phyloP scores from a whole-genome alignment of 2,888 invertebrate species.

The Rambutsinella grinnellia region DNA sequence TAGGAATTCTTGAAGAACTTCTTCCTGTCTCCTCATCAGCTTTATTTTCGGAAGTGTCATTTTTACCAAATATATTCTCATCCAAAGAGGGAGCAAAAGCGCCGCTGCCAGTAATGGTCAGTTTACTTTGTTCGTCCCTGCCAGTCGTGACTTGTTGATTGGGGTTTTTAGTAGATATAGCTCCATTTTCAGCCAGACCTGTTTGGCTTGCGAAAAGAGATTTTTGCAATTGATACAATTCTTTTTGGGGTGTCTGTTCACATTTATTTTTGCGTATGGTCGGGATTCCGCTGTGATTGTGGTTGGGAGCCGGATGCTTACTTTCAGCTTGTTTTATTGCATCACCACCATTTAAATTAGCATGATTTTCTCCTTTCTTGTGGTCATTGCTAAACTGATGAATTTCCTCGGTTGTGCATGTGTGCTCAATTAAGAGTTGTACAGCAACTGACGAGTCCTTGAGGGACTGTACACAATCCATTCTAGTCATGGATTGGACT shows the following conservation, averaged over 20 bases:
- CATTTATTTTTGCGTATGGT: too few species aligned
- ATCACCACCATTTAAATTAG: background rate
- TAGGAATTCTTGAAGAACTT: slow-evolving; percentile 45
- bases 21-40: slow-evolving; percentile 36
- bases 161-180: slow-evolving; percentile 41
- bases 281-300: slow-evolving; percentile 35
- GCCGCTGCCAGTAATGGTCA: background rate
- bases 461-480: slow-evolving; percentile 86
- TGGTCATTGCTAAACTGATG: too few species aligned
- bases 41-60: slow-evolving; percentile 35
- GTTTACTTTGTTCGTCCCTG: slow-evolving; percentile 12
- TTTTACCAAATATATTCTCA: slow-evolving; percentile 20
- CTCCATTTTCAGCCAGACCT: slow-evolving; percentile 38
- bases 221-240: slow-evolving; percentile 11
- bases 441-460: slow-evolving; percentile 89
- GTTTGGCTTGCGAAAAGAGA: slow-evolving; percentile 2
- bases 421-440: slow-evolving; percentile 79
- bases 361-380: too few species aligned
- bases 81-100: background rate
- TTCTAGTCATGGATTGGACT: slow-evolving; percentile 84
- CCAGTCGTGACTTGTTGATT: slow-evolving; percentile 47
- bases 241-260: too few species aligned
- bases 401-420: slow-evolving; percentile 40
- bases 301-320: background rate
- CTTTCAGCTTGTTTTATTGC: too few species aligned